These are phyloP conservation scores for Paramormyrops kingsleyae DNA, from an alignment of 2,113 vertebrate species.

Conservation along the genomic window DNA sequence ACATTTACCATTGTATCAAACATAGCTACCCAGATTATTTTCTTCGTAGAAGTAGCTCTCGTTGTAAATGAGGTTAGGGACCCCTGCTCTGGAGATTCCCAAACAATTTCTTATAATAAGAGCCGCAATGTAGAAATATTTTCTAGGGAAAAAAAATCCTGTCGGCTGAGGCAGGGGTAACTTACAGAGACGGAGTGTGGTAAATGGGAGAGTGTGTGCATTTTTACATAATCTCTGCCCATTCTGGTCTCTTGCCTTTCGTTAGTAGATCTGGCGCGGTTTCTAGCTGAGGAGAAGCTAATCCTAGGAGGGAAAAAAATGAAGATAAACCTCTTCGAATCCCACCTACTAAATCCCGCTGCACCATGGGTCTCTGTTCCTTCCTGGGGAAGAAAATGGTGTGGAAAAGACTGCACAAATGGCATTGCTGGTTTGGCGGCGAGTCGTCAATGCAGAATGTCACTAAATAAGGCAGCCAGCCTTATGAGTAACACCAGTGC, in stretches of 20 bases:
- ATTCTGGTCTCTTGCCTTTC: neutral
- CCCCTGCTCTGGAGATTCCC: neutral
- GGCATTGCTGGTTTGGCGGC: neutral
- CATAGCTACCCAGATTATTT: neutral
- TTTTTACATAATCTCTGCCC: neutral
- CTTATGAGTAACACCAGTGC: neutral
- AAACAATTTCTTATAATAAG: neutral
- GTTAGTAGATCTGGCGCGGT: neutral
- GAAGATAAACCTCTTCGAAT: neutral
- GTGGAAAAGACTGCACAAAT: neutral
- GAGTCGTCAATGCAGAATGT: neutral
- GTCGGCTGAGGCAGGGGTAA: conserved; percentile 23
- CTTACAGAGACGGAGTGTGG: conserved; percentile 25
- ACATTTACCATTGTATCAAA: neutral
- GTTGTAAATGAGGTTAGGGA: neutral
- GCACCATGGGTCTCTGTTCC: neutral
- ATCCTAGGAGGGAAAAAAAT: neutral
- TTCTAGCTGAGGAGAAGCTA: neutral
- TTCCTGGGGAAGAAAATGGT: neutral
- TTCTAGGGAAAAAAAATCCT: neutral
- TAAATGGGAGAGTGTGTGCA: neutral
- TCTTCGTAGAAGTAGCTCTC: neutral
- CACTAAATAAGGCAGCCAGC: neutral
- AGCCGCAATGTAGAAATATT: neutral
- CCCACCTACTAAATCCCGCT: neutral